Conservation (phyloP, 1,140 invertebrate genomes). For the Eriocheir sinensis region DNA sequence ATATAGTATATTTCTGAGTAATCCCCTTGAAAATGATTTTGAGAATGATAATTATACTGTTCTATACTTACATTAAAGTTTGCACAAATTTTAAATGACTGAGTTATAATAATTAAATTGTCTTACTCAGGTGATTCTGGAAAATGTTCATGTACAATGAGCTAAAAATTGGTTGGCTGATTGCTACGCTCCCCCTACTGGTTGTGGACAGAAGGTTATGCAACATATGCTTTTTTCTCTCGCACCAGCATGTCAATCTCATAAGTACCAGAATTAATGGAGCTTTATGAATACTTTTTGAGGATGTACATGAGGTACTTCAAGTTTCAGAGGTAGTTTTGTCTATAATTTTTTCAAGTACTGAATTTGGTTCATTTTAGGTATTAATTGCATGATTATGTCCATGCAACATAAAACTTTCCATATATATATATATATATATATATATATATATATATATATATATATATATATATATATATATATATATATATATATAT, state of each 20-base stretch:
- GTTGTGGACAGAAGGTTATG: background rate
- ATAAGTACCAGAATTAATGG: too few species aligned
- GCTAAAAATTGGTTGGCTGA: conserved; percentile 33
- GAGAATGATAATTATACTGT: background rate
- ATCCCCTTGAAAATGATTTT: background rate
- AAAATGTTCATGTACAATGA: conserved; percentile 17
- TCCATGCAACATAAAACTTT: conserved; percentile 42
- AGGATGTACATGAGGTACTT: too few species aligned
- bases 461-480: background rate
- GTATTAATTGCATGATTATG: conserved; percentile 15
- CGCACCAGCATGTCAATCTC: background rate
- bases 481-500: background rate
- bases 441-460: background rate
- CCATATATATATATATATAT: conserved; percentile 18
- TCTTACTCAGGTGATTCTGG: conserved; percentile 34
- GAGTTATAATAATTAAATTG: background rate
- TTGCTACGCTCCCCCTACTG: conserved; percentile 49
- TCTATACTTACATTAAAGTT: conserved; percentile 15
- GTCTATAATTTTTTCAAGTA: too few species aligned
- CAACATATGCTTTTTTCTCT: background rate
- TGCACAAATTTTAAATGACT: background rate
- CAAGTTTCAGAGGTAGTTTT: too few species aligned
- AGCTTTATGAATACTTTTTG: too few species aligned
- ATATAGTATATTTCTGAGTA: background rate
- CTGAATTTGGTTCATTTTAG: background rate